Conservation (phyloP, 2,888 invertebrate species). For the Macaria liturata region DNA sequence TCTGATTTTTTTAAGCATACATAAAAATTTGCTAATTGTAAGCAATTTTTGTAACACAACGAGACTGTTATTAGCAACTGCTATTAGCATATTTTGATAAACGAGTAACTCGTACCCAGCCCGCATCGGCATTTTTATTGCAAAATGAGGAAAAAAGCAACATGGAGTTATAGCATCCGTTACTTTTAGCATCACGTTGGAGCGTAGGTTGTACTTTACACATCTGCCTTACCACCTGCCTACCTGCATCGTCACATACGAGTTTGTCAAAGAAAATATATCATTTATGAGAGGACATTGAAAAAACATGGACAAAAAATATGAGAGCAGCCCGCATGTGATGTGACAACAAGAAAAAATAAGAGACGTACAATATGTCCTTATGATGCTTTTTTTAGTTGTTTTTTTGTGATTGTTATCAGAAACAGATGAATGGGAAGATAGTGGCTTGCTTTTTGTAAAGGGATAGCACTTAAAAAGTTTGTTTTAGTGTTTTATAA, state of each 20-base stretch:
- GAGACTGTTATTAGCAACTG: no score
- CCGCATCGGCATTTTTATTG: not conserved
- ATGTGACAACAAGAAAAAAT: conserved; percentile 4
- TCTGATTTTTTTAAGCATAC: no score
- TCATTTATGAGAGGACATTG: conserved; percentile 28
- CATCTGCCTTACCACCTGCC: conserved; percentile 48
- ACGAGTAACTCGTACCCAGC: no score
- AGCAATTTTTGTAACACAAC: no score
- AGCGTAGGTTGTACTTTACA: conserved; percentile 27
- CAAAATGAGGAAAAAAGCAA: conserved; percentile 10
- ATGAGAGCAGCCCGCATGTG: conserved; percentile 23
- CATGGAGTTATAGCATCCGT: conserved; percentile 27
- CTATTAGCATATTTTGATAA: no score
- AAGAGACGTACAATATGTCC: not conserved
- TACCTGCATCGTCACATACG: conserved; percentile 45
- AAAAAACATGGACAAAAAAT: conserved; percentile 13
- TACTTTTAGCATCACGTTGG: conserved; percentile 28
- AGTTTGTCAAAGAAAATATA: conserved; percentile 28
- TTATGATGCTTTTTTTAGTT: conserved; percentile 3
- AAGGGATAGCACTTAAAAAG: not conserved
- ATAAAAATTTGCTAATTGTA: no score
- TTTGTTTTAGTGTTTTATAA: no score
- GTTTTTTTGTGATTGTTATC: not conserved
- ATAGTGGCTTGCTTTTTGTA: not conserved
- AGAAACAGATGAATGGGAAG: not conserved